Evolutionary conservation across 1,140 invertebrate species (phyloP).

Genomic region (Aphidius ervi): DNA sequence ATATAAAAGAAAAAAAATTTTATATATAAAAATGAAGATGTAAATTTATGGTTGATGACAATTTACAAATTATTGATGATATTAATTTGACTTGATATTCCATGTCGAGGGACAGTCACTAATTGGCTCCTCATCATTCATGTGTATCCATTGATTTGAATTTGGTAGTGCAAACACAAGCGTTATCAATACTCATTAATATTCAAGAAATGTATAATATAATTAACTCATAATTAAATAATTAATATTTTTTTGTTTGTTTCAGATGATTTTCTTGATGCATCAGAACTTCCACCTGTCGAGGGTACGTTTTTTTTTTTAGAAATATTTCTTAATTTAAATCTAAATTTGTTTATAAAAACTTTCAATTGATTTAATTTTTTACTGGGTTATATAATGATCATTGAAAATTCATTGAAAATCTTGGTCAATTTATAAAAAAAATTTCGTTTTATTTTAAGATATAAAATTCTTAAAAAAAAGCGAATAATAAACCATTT

Average conservation of each 20-base stretch:
- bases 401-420: too few species aligned
- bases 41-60: not conserved
- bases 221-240: not conserved
- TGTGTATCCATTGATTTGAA: not conserved
- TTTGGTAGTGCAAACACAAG: not conserved
- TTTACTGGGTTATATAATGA: too few species aligned
- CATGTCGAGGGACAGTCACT: not conserved
- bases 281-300: constrained; percentile 2
- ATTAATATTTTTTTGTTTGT: constrained; percentile 2
- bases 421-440: too few species aligned
- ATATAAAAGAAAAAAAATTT: not conserved
- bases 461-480: too few species aligned
- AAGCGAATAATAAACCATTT: too few species aligned
- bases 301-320: constrained; percentile 13
- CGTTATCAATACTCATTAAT: not conserved
- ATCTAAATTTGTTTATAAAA: too few species aligned
- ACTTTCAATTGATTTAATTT: too few species aligned
- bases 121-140: constrained; percentile 1
- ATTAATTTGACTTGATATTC: not conserved
- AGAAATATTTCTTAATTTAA: not conserved
- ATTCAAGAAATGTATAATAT: too few species aligned
- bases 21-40: not conserved
- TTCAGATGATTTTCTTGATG: constrained; percentile 17
- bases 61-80: not conserved
- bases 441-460: too few species aligned